These are phyloP conservation scores for Gymnothorax reevesii DNA, from an alignment of 2,797 vertebrate species.

Conservation along the genomic window DNA sequence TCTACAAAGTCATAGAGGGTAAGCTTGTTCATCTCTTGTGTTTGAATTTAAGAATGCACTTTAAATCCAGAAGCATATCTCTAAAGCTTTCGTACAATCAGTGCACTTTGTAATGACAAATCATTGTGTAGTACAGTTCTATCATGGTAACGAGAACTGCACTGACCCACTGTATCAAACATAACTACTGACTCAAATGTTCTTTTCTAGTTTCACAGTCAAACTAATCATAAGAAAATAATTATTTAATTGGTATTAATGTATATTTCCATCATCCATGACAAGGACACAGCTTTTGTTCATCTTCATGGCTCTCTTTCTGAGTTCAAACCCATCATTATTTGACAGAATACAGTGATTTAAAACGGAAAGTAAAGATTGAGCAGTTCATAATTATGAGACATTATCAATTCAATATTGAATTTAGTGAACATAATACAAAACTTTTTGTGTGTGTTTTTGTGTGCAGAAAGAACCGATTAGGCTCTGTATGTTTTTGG, in stretches of 20 bases:
- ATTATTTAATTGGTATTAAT: neutral
- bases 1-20: too few species aligned
- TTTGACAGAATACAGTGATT: neutral
- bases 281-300: neutral
- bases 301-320: neutral
- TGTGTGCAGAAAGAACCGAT: too few species aligned
- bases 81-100: neutral
- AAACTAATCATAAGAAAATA: neutral
- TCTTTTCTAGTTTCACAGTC: neutral
- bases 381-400: neutral
- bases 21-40: neutral
- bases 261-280: neutral
- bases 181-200: conserved; percentile 2
- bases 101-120: neutral
- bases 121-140: neutral
- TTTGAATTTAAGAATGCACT: neutral
- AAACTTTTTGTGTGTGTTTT: too few species aligned
- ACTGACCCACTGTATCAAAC: neutral
- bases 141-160: neutral
- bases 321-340: neutral
- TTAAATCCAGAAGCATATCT: neutral
- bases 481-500: too few species aligned
- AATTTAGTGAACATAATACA: too few species aligned
- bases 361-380: neutral
- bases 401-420: neutral